Percentiles rank a stretch among this genome's conserved stretches.
phyloP scores from a whole-genome alignment of 1,140 invertebrate genomes.

The Bemisia tabaci region DNA sequence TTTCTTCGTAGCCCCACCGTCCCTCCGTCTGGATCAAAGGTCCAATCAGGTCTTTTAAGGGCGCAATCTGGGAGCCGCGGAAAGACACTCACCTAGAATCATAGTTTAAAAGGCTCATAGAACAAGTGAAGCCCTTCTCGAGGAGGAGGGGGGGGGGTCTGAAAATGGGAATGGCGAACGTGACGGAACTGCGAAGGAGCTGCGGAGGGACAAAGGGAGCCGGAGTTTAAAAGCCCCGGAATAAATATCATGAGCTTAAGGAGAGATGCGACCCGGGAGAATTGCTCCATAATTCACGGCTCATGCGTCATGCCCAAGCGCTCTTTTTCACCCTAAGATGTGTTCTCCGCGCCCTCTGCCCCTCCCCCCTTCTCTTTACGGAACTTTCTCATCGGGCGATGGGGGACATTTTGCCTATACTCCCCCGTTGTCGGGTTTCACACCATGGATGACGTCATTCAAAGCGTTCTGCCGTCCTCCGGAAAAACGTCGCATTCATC shows the following conservation, averaged over 20 bases:
- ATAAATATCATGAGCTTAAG: neutral
- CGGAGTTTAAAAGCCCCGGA: neutral
- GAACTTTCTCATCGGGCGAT: too few species aligned
- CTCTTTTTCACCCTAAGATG: neutral
- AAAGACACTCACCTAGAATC: too few species aligned
- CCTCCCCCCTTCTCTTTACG: neutral
- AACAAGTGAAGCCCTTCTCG: neutral
- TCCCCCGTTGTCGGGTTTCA: too few species aligned
- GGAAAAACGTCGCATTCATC: too few species aligned
- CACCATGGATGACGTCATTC: too few species aligned
- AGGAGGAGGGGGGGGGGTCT: neutral
- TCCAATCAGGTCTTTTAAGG: too few species aligned
- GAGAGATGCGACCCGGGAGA: neutral
- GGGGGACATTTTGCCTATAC: too few species aligned
- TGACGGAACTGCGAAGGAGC: neutral
- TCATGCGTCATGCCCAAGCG: neutral
- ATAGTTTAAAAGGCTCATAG: neutral
- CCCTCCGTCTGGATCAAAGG: too few species aligned
- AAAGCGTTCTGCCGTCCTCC: too few species aligned
- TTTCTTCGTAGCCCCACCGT: too few species aligned
- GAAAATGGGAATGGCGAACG: neutral
- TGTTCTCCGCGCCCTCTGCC: neutral
- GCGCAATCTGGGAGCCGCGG: too few species aligned
- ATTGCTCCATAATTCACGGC: neutral
- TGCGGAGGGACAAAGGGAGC: neutral